These are phyloP conservation scores for Melinaea marsaeus DNA, from an alignment of 2,888 invertebrate genomes.

Conservation along the genomic window DNA sequence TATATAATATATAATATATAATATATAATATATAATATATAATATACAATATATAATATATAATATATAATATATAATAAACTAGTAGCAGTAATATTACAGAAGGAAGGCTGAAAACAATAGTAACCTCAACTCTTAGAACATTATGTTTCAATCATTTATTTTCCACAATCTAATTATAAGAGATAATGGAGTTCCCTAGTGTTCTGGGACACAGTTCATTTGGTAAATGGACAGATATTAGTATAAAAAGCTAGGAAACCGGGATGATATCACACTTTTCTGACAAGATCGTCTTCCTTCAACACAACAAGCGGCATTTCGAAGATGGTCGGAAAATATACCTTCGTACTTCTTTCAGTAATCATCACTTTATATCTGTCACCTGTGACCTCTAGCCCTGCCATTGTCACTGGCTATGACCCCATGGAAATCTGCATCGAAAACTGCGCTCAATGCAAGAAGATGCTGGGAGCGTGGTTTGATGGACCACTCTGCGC, in stretches of 20 bases:
- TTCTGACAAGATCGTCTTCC: not conserved
- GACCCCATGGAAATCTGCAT: conserved; percentile 84
- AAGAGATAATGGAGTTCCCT: not conserved
- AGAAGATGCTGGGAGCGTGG: conserved; percentile 91
- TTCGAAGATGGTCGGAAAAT: conserved; percentile 12
- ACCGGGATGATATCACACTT: not conserved
- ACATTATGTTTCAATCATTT: too few relatives aligned
- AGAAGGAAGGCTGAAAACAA: too few relatives aligned
- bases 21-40: too few relatives aligned
- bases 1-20: too few relatives aligned
- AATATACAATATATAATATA: too few relatives aligned
- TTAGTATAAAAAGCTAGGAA: not conserved
- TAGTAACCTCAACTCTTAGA: too few relatives aligned
- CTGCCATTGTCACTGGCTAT: conserved; percentile 60
- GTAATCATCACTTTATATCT: conserved; percentile 5
- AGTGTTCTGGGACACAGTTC: not conserved
- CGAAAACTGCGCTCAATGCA: conserved; percentile 93
- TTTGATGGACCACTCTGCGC: conserved; percentile 93
- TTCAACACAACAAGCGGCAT: not conserved
- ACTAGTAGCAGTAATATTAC: too few relatives aligned
- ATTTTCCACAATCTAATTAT: too few relatives aligned
- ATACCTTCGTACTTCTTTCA: conserved; percentile 7
- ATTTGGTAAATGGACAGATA: not conserved
- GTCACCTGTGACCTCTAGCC: conserved; percentile 7
- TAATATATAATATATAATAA: too few relatives aligned